These are phyloP conservation scores for Thomomys bottae DNA, from an alignment of 2,113 vertebrate species.

Conservation along the genomic window DNA sequence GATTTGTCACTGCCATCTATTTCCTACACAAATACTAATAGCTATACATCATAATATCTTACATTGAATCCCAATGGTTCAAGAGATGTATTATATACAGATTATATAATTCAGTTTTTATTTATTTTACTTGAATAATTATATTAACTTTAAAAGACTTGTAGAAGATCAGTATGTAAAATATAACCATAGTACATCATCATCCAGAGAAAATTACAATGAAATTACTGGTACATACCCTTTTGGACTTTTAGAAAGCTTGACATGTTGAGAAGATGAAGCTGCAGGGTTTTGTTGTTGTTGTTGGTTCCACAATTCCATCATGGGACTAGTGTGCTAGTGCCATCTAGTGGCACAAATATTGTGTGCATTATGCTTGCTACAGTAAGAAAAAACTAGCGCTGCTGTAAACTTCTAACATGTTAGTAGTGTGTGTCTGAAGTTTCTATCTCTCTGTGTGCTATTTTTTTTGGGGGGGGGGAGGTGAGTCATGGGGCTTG, in stretches of 20 bases:
- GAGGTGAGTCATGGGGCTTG: no score
- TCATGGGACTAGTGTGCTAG: neutral
- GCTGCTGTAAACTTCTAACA: neutral
- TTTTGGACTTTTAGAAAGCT: neutral
- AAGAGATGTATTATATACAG: neutral
- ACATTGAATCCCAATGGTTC: conserved; percentile 5
- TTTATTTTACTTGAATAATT: conserved; percentile 13
- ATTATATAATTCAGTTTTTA: no score
- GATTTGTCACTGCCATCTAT: neutral
- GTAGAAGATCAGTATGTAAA: neutral
- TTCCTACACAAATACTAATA: neutral
- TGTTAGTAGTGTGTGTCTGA: no score
- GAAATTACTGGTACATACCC: neutral
- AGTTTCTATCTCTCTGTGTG: no score
- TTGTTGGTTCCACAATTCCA: neutral
- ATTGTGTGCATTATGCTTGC: neutral
- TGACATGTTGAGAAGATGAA: neutral
- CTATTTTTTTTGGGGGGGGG: no score
- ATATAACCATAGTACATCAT: neutral
- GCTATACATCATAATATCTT: neutral
- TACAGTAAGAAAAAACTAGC: neutral
- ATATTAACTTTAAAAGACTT: neutral
- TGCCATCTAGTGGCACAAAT: neutral
- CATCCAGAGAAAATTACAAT: neutral
- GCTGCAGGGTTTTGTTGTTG: neutral